These are phyloP conservation scores for Prionailurus viverrinus DNA, from an alignment of 2,113 vertebrate species.

Conservation along the genomic window DNA sequence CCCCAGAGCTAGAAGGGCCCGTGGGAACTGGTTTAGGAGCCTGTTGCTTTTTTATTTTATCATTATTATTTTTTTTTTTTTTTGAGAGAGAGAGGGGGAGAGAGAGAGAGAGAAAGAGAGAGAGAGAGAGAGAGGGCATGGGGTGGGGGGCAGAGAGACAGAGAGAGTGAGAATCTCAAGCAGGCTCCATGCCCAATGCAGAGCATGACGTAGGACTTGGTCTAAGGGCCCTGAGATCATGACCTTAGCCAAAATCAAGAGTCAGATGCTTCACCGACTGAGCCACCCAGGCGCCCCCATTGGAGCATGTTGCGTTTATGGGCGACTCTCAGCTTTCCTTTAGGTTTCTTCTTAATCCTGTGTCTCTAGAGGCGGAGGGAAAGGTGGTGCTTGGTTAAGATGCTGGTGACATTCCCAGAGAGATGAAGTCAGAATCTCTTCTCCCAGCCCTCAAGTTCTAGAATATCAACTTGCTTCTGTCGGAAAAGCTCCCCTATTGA, in stretches of 20 bases:
- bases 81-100: too few relatives aligned
- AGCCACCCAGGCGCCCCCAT: background rate
- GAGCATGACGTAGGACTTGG: too few relatives aligned
- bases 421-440: background rate
- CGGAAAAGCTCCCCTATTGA: background rate
- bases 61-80: too few relatives aligned
- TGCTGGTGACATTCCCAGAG: background rate
- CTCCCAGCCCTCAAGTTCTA: background rate
- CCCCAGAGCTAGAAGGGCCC: background rate
- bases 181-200: too few relatives aligned
- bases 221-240: too few relatives aligned
- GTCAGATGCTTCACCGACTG: too few relatives aligned
- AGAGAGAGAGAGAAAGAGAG: too few relatives aligned
- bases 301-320: background rate
- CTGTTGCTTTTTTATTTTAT: background rate
- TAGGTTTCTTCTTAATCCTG: background rate
- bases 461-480: background rate
- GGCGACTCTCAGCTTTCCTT: background rate
- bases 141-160: too few relatives aligned
- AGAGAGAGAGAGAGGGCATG: accelerated
- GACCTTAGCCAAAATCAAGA: too few relatives aligned
- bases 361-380: background rate
- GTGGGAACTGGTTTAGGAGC: background rate
- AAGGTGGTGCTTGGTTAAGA: background rate
- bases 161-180: too few relatives aligned